Evolutionary conservation across 2,888 invertebrate genomes (phyloP).

Genomic region (Eupithecia dodoneata): DNA sequence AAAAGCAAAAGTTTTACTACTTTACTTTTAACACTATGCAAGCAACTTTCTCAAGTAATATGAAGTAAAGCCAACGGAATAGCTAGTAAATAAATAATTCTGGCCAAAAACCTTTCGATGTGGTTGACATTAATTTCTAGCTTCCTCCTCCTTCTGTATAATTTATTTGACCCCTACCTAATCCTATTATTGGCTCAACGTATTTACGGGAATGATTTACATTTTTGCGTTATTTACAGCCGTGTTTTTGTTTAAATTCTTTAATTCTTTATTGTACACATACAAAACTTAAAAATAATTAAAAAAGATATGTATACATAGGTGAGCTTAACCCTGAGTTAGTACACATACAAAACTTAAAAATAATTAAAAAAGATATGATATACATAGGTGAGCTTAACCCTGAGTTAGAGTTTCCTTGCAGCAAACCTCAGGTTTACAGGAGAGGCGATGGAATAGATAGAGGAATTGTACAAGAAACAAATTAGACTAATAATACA

Average conservation of each 20-base stretch:
- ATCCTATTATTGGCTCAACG: constrained; percentile 39
- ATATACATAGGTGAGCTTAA: too few species aligned
- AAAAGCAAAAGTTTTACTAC: neutral
- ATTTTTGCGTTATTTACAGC: constrained; percentile 17
- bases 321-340: too few species aligned
- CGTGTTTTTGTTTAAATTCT: neutral
- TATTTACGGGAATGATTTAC: constrained; percentile 32
- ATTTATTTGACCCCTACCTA: constrained; percentile 43
- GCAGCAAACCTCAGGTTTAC: too few species aligned
- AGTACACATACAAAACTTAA: too few species aligned
- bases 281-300: too few species aligned
- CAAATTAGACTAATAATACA: too few species aligned
- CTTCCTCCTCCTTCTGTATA: constrained; percentile 37
- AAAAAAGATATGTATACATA: too few species aligned
- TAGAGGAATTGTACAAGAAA: too few species aligned
- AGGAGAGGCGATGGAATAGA: too few species aligned
- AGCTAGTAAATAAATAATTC: constrained; percentile 21
- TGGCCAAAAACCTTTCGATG: constrained; percentile 27
- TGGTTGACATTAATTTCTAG: constrained; percentile 30
- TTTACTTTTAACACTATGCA: neutral
- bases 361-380: too few species aligned
- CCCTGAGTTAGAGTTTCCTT: too few species aligned
- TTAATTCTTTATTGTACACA: too few species aligned
- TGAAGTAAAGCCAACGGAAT: neutral
- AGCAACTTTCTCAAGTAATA: neutral